Evolutionary conservation across 2,888 invertebrate species (phyloP).

Genomic region (Trimorus sp.): DNA sequence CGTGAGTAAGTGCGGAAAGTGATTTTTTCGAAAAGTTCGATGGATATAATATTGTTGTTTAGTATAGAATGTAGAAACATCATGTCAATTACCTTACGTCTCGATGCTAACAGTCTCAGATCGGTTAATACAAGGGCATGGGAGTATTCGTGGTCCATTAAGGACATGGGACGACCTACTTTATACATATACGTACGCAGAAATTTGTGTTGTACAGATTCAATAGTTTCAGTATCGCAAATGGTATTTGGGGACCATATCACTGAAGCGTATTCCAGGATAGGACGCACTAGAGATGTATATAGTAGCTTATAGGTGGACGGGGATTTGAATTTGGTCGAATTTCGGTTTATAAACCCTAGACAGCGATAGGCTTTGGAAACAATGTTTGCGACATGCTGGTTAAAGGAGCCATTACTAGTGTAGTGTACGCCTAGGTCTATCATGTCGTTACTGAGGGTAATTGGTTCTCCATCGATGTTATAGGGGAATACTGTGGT

Average conservation of each 20-base stretch:
- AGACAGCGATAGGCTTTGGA: neutral
- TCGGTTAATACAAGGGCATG: neutral
- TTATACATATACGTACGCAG: neutral
- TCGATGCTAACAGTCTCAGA: neutral
- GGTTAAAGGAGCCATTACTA: too few species aligned
- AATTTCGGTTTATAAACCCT: neutral
- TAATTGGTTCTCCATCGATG: too few species aligned
- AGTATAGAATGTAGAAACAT: neutral
- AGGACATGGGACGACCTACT: neutral
- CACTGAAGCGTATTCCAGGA: slow-evolving; percentile 10
- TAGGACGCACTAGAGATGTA: neutral
- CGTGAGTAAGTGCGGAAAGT: too few species aligned
- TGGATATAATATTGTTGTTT: neutral
- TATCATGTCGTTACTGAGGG: too few species aligned
- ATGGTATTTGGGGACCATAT: slow-evolving; percentile 3
- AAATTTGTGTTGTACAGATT: slow-evolving; percentile 14
- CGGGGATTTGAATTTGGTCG: neutral
- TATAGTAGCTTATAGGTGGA: neutral
- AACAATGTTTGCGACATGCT: neutral
- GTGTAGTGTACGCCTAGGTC: too few species aligned
- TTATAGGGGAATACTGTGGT: too few species aligned
- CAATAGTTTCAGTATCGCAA: neutral
- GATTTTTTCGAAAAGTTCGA: too few species aligned
- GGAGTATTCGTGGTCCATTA: neutral
- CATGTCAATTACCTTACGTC: neutral